Conservation (phyloP, 2,113 vertebrate genomes). For the Periophthalmus modestus region DNA sequence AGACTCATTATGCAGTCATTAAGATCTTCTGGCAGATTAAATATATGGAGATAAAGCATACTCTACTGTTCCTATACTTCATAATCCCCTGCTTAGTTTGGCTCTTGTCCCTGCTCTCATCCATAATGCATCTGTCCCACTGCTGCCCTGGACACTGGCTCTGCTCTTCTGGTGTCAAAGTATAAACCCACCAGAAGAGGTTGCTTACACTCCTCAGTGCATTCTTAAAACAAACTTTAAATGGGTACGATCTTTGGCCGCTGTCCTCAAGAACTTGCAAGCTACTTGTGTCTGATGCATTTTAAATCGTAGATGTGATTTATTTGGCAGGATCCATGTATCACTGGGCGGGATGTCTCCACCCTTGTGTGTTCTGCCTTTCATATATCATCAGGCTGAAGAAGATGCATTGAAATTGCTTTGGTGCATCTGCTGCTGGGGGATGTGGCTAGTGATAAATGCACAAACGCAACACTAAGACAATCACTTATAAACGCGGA, state of each 20-base stretch:
- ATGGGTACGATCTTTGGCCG: slow-evolving; percentile 1
- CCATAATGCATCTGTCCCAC: slow-evolving; percentile 62
- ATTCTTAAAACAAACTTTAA: slow-evolving; percentile 15
- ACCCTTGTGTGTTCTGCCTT: slow-evolving; percentile 1
- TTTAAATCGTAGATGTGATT: slow-evolving; percentile 22
- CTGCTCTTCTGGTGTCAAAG: slow-evolving; percentile 33
- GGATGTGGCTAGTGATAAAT: background rate
- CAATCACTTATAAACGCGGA: background rate
- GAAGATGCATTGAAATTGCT: slow-evolving; percentile 1
- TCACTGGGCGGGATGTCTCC: slow-evolving; percentile 16
- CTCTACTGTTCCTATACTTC: slow-evolving; percentile 62
- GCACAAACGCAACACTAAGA: background rate
- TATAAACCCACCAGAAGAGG: slow-evolving; percentile 5
- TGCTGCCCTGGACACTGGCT: slow-evolving; percentile 38
- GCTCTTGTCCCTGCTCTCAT: slow-evolving; percentile 53
- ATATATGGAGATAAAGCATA: slow-evolving; percentile 59
- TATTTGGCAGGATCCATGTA: slow-evolving; percentile 9
- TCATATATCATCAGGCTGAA: slow-evolving; percentile 22
- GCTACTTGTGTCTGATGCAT: slow-evolving; percentile 14
- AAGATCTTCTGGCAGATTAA: slow-evolving; percentile 54
- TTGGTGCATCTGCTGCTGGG: background rate
- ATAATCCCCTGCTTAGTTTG: slow-evolving; percentile 63
- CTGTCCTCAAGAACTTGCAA: slow-evolving; percentile 20
- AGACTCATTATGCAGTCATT: slow-evolving; percentile 33
- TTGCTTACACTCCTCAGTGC: too few species aligned